These are phyloP conservation scores for Ailurus styani DNA, from an alignment of 2,113 vertebrate species.

Conservation along the genomic window DNA sequence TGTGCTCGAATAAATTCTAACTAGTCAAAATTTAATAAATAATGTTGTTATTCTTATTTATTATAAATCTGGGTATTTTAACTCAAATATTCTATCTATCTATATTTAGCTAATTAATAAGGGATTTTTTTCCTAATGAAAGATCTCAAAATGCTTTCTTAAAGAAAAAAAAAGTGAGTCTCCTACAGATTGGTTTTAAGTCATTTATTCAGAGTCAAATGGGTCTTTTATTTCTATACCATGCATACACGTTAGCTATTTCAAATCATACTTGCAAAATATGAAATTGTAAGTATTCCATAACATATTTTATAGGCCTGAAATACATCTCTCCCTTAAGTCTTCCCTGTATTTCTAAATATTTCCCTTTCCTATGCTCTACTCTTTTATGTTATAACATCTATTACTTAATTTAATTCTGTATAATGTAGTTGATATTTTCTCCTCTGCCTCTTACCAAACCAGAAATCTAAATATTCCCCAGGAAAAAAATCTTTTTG, in stretches of 20 bases:
- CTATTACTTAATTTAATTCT: background rate
- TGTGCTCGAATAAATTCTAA: background rate
- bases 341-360: background rate
- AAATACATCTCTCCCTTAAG: background rate
- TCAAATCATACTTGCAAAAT: background rate
- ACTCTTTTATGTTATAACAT: background rate
- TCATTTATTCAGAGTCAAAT: background rate
- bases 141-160: background rate
- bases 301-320: background rate
- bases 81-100: background rate
- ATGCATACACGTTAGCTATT: background rate
- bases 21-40: background rate
- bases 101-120: background rate
- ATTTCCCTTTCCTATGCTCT: background rate
- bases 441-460: background rate
- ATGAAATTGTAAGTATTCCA: background rate
- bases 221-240: background rate
- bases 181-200: background rate
- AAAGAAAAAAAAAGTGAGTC: background rate
- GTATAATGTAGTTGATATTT: background rate
- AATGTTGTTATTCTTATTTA: background rate
- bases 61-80: background rate
- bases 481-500: background rate
- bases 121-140: background rate
- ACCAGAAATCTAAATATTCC: background rate